Conservation (phyloP, 2,113 vertebrate genomes). For the Apodemus speciosus region DNA sequence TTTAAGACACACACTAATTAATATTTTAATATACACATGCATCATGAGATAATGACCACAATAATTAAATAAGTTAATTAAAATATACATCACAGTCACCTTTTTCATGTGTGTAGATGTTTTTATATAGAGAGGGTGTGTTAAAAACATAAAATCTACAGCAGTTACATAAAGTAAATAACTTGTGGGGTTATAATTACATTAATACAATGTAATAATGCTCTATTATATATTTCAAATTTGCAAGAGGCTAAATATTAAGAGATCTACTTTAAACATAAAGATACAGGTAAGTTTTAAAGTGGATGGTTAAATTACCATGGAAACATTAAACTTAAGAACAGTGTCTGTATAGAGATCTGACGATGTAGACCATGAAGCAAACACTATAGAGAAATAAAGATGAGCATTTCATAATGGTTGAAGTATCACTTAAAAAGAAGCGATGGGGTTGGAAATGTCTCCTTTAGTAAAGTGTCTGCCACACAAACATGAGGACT, state of each 20-base stretch:
- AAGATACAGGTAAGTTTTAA: conserved; percentile 21
- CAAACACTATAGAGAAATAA: conserved; percentile 1
- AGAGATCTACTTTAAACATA: conserved; percentile 7
- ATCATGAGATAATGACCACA: neutral
- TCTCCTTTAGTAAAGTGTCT: neutral
- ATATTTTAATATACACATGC: neutral
- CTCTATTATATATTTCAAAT: neutral
- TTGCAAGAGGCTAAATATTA: neutral
- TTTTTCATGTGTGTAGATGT: neutral
- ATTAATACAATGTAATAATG: neutral
- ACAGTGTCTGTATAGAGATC: neutral
- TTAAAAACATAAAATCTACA: neutral
- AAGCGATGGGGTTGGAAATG: neutral
- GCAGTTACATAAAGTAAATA: neutral
- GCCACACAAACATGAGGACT: neutral
- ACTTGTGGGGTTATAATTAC: neutral
- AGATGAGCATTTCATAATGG: neutral
- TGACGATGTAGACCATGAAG: neutral
- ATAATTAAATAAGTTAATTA: neutral
- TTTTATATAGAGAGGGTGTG: neutral
- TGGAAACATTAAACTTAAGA: neutral
- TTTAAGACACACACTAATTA: neutral
- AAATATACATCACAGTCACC: neutral
- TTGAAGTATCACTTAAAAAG: neutral
- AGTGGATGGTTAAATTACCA: neutral